Evolutionary conservation across 2,888 invertebrate species (phyloP).

Genomic region (Aleiodes testaceus): DNA sequence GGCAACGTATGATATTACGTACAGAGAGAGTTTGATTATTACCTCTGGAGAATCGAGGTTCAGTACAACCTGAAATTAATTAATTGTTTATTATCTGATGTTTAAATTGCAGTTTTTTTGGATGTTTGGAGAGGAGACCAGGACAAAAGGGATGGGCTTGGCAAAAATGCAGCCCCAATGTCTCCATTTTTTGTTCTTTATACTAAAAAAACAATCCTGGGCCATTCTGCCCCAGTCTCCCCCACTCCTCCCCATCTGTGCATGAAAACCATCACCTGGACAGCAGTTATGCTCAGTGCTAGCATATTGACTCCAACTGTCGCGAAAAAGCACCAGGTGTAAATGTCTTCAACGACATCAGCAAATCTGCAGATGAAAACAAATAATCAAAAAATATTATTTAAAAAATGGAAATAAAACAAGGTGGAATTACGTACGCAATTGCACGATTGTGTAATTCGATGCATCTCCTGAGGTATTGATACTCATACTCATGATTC

Average conservation of each 20-base stretch:
- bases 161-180: no score
- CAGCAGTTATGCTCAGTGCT: not conserved
- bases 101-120: no score
- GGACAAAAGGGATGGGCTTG: no score
- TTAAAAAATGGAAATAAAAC: not conserved
- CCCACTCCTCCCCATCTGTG: not conserved
- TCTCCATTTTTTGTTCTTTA: no score
- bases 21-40: not conserved
- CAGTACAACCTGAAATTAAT: not conserved
- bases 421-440: not conserved
- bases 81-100: no score
- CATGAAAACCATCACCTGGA: not conserved
- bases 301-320: constrained; percentile 2
- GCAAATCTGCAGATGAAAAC: not conserved
- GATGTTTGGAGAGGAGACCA: no score
- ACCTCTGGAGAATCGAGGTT: not conserved
- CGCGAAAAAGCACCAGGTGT: constrained; percentile 2
- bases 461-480: constrained; percentile 2
- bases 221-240: not conserved
- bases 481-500: constrained; percentile 1
- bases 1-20: not conserved
- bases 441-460: not conserved
- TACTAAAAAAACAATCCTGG: not conserved
- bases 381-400: not conserved
- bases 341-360: not conserved